A percentile compares a stretch with the other conserved stretches of the same genome.
Evolutionary conservation across 2,797 vertebrate species (phyloP).

Genomic region (Parauchenoglanis ngamensis): DNA sequence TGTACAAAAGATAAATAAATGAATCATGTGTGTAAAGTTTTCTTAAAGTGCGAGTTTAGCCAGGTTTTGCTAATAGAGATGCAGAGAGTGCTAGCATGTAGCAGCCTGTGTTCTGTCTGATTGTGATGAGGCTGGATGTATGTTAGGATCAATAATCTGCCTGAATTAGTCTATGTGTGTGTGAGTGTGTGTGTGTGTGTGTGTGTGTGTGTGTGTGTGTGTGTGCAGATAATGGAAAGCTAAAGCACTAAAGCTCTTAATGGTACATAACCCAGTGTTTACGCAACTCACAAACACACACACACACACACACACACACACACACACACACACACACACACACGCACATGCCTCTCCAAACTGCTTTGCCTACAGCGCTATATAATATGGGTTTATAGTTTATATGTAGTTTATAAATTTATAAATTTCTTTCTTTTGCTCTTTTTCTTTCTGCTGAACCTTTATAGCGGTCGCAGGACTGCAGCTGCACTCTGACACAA

Average conservation of each 20-base stretch:
- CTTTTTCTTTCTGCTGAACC: no score
- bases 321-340: no score
- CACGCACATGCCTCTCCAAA: no score
- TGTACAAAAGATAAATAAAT: background rate
- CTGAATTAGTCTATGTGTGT: slow-evolving; percentile 6
- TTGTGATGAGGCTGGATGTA: background rate
- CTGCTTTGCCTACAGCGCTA: no score
- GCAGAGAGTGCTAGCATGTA: background rate
- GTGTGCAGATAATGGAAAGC: slow-evolving; percentile 6
- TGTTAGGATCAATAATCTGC: slow-evolving; percentile 21
- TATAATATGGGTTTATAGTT: no score
- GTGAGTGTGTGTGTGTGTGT: background rate
- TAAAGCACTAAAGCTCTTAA: background rate
- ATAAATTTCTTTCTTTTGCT: background rate
- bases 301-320: no score
- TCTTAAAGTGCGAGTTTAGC: background rate
- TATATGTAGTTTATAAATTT: no score
- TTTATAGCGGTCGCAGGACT: no score
- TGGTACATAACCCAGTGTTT: background rate
- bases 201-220: background rate
- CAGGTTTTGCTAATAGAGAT: background rate
- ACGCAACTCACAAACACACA: background rate
- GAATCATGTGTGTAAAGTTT: no score
- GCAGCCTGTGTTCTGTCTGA: background rate
- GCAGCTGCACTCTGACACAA: no score